These are phyloP conservation scores for Odontesthes bonariensis DNA, from an alignment of 2,113 vertebrate species.

Conservation along the genomic window DNA sequence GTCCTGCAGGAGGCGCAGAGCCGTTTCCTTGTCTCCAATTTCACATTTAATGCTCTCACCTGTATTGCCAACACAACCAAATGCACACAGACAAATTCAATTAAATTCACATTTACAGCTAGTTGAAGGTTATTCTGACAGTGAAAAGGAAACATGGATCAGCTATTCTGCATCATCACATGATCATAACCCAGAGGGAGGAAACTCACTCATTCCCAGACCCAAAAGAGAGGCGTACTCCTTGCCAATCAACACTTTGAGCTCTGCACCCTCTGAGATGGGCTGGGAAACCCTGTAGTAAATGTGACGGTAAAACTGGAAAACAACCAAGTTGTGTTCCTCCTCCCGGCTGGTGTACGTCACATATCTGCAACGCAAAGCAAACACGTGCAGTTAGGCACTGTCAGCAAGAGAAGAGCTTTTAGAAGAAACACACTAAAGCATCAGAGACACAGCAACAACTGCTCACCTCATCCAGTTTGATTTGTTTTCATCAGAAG, in stretches of 20 bases:
- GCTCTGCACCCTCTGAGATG: constrained; percentile 75
- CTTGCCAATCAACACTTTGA: constrained; percentile 82
- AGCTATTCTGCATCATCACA: not conserved
- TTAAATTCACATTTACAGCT: not conserved
- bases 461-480: constrained; percentile 83
- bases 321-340: constrained; percentile 80
- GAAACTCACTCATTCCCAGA: constrained; percentile 74
- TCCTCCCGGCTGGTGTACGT: constrained; percentile 76
- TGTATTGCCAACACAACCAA: not conserved
- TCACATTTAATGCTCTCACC: constrained; percentile 81
- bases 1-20: constrained; percentile 82
- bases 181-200: not conserved
- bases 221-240: constrained; percentile 81
- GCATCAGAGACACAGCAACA: not conserved
- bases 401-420: not conserved
- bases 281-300: constrained; percentile 80
- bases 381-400: not conserved
- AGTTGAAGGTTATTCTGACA: not conserved
- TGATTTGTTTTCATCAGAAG: constrained; percentile 80
- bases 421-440: not conserved
- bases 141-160: too few relatives aligned
- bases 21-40: constrained; percentile 80
- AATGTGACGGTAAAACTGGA: constrained; percentile 82
- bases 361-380: constrained; percentile 70
- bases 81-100: rapidly evolving